Evolutionary conservation across 2,113 vertebrate species (phyloP), one percentile per base, ranked within the genome.

Genomic region (Parus major): DNA sequence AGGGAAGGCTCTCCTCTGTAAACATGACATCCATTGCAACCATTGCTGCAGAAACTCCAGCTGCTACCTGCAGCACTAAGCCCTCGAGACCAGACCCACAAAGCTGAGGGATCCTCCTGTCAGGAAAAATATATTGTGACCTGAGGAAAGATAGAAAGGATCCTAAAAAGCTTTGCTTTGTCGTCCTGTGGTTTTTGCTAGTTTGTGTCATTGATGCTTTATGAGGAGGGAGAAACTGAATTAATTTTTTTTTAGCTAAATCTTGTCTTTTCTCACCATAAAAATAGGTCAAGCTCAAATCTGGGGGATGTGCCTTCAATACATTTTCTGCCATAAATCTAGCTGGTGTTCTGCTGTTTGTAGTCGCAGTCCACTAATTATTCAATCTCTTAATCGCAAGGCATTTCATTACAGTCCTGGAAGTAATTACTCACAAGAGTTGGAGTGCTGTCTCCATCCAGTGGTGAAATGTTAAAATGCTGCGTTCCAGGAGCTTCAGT

Each of bases 371-470:
- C 50, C 66, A 14, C 50, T 91, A 83, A 90, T 91, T 49, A 71
- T 69, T 72, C 61, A 79, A 29, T 52, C 68, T 69, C 36, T 81
- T 75, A 70, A 76, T 69, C 1, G 0, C 39, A 71, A 53, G 22
- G 50, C 25, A 72, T 85, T 94, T 78, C 52, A 46, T 73, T 92
- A 41, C 65, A 65, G 33, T 13, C 12, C 60, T 4, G 0, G 22
- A 20, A 63, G 82, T 23, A 69, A 78, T 46, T 60, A 33, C 35
- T 81, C 36, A 42, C 64, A 61, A 86, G 80, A 35, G 22, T 61
- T 95, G 87, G 95, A 93, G 92, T 70, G n/a, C 59, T 97, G n/a
- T 79, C 96, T 91, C 96, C 97, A 97, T 94, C 97, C 65, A 92
- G 97, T 95, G 97, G 96, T 50, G 55, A 95, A 92, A 83, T 6